A percentile compares a stretch with the other conserved stretches of the same genome.
phyloP scores from a whole-genome alignment of 1,140 invertebrate genomes.

The Acromyrmex echinatior region DNA sequence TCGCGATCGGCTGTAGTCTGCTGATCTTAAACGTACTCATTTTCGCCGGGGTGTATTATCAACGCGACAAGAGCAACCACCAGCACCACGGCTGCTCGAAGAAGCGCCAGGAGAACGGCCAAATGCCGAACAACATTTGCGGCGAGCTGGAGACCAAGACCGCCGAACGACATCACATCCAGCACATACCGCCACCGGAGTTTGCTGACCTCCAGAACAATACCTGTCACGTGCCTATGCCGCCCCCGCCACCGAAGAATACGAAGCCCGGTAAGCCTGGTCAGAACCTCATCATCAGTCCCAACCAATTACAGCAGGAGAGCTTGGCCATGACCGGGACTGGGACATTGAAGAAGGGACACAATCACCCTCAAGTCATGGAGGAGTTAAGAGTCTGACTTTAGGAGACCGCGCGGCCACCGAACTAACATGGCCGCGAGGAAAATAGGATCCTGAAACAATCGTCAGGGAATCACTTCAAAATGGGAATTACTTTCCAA shows the following conservation, averaged over 20 bases:
- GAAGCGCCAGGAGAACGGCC: constrained; percentile 93
- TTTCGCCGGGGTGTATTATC: constrained; percentile 97
- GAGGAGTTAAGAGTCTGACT: constrained; percentile 94
- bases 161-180: constrained; percentile 91
- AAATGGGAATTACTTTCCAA: background rate
- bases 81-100: constrained; percentile 88
- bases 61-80: constrained; percentile 92
- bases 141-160: constrained; percentile 91
- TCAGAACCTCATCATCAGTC: constrained; percentile 85
- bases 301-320: constrained; percentile 89
- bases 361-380: constrained; percentile 88
- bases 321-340: constrained; percentile 88
- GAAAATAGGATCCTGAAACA: background rate
- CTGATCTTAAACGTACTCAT: constrained; percentile 96
- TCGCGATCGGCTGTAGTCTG: constrained; percentile 97
- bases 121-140: constrained; percentile 94
- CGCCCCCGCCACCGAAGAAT: constrained; percentile 92
- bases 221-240: constrained; percentile 89
- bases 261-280: constrained; percentile 88
- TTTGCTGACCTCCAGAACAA: constrained; percentile 92
- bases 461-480: background rate
- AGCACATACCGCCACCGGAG: constrained; percentile 92
- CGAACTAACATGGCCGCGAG: constrained; percentile 12
- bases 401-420: constrained; percentile 60
- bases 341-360: constrained; percentile 89